Conservation (phyloP, 2,113 vertebrate genomes). For the Lethenteron camtschaticum region DNA sequence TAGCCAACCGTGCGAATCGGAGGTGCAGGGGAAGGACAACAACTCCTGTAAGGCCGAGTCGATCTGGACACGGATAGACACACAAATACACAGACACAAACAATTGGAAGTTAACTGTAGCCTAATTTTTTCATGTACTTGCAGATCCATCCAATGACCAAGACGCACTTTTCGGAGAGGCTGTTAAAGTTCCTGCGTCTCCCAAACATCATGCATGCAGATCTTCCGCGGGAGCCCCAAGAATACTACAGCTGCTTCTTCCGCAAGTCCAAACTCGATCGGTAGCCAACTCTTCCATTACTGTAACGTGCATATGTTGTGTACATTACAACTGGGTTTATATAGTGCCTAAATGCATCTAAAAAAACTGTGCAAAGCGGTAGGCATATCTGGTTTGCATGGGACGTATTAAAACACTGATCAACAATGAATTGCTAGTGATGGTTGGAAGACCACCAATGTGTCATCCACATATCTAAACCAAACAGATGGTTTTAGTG, state of each 20-base stretch:
- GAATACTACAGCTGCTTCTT: constrained; percentile 33
- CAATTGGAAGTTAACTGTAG: no score
- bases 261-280: constrained; percentile 26
- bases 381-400: neutral
- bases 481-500: no score
- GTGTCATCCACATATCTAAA: neutral
- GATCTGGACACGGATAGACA: no score
- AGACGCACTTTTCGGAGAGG: constrained; percentile 21
- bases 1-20: neutral
- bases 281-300: constrained; percentile 13
- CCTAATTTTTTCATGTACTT: no score
- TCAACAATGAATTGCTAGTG: neutral
- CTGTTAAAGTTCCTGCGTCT: constrained; percentile 20
- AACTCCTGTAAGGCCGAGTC: neutral
- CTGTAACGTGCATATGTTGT: no score
- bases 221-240: constrained; percentile 26
- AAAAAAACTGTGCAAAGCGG: neutral
- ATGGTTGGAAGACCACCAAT: neutral
- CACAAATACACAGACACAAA: no score
- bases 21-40: neutral
- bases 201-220: constrained; percentile 26
- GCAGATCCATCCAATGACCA: constrained; percentile 21
- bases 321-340: neutral
- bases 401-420: no score
- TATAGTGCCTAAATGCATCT: neutral